Evolutionary conservation across 2,888 invertebrate species (phyloP), one percentile per base, ranked within the genome.

Genomic region (Sturmia bella): DNA sequence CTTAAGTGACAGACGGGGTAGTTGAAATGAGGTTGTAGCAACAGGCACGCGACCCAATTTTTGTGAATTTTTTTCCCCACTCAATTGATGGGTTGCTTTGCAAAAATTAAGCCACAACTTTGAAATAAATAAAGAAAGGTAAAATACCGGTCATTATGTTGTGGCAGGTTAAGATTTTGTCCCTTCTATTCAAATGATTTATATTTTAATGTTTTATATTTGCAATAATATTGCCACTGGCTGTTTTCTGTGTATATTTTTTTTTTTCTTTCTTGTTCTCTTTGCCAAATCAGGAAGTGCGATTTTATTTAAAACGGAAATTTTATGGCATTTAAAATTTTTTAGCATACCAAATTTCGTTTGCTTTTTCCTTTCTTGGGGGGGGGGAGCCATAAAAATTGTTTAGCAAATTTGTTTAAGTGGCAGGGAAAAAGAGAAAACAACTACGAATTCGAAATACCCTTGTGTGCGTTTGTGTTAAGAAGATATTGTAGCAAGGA

Each of bases 31-130:
- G 41, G 54, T 57, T 48, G 15, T 63, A 52, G 81, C 81, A 73
- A 69, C 73, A 74, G 70, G 66, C 82, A 82, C 78, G 70, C 78
- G 78, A 82, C 82, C 76, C 41, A 75, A 45, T 64, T 69, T 27
- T 57, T 63, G 13, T 48, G 52, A 52, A 15, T 17, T 64, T 57
- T 56, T 59, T 50, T 13, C 27, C 48, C 37, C 45, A 43, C 24
- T 12, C 11, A 45, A 43, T 39, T 45, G 24, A 7, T 39, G 17
- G 12, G 24, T 63, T 69, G 24, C 32, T 61, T 64, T 45, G 54
- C 64, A 57, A 70, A 66, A 68, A 50, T 52, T 50, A 54, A 32
- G 63, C 61, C 69, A 50, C 24, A 68, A 68, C 0, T 15, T 17
- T 1, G 37, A 9, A 2, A 37, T 0, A 15, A 32, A 12, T 56